phyloP scores from a whole-genome alignment of 2,888 invertebrate species.

The Conomelus anceps region DNA sequence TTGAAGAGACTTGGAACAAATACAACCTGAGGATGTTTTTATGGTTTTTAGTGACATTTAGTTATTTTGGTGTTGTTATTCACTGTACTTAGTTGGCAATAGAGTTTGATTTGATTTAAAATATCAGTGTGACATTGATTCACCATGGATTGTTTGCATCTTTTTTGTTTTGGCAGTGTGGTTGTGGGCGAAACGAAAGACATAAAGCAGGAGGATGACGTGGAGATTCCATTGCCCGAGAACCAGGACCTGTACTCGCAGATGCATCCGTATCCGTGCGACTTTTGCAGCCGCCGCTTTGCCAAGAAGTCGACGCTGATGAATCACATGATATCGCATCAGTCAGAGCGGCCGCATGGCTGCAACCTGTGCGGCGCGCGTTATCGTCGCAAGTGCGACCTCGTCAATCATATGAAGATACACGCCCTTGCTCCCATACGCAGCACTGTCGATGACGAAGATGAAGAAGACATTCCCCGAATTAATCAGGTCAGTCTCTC shows the following conservation, averaged over 20 bases:
- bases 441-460: constrained; percentile 27
- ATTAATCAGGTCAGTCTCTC: constrained; percentile 5
- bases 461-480: constrained; percentile 26
- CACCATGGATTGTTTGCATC: neutral
- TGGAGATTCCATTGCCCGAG: constrained; percentile 70
- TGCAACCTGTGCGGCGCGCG: constrained; percentile 77
- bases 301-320: constrained; percentile 75
- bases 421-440: constrained; percentile 37
- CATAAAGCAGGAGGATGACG: constrained; percentile 44
- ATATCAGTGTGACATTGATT: neutral
- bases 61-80: neutral
- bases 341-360: constrained; percentile 72
- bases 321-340: constrained; percentile 83
- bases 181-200: constrained; percentile 23
- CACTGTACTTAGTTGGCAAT: no score
- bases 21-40: no score
- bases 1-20: no score
- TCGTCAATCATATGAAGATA: constrained; percentile 71
- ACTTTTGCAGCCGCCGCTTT: constrained; percentile 75
- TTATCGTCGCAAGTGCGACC: constrained; percentile 69
- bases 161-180: constrained; percentile 7
- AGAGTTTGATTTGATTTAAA: no score
- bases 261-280: constrained; percentile 66
- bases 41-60: neutral
- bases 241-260: constrained; percentile 50